Percentiles rank a stretch among this genome's conserved stretches.
Conservation (phyloP, 2,888 invertebrate genomes). For the Ectobius pallidus region DNA sequence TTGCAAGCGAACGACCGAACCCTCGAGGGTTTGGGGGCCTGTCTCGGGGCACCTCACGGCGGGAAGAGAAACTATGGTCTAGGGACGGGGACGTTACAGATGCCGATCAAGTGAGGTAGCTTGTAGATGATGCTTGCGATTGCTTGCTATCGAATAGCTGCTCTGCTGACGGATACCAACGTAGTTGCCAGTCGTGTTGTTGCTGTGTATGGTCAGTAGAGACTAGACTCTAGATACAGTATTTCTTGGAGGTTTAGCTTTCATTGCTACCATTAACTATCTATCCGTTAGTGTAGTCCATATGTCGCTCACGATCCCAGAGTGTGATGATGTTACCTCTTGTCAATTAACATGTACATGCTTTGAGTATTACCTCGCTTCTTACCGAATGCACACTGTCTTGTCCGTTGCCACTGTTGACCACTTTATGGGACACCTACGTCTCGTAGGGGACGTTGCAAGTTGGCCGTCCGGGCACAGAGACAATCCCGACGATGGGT, state of each 20-base stretch:
- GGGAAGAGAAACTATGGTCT: conserved; percentile 45
- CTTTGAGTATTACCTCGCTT: conserved; percentile 43
- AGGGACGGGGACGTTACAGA: conserved; percentile 41
- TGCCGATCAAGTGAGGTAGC: conserved; percentile 44
- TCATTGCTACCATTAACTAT: conserved; percentile 40
- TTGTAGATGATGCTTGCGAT: conserved; percentile 45
- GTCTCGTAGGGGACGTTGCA: conserved; percentile 38
- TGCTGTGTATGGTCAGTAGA: conserved; percentile 43
- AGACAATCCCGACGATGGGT: conserved; percentile 26
- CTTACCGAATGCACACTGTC: conserved; percentile 43
- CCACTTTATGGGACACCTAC: conserved; percentile 46
- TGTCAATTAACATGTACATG: conserved; percentile 43
- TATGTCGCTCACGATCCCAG: conserved; percentile 43
- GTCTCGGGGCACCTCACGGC: conserved; percentile 35
- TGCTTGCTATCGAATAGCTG: conserved; percentile 43
- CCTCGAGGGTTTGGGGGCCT: conserved; percentile 43
- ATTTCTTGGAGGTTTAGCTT: conserved; percentile 43
- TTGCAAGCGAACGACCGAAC: conserved; percentile 43
- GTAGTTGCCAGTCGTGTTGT: conserved; percentile 44
- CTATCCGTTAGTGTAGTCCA: conserved; percentile 34
- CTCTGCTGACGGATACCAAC: conserved; percentile 42
- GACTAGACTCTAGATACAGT: conserved; percentile 41
- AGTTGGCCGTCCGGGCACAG: conserved; percentile 22
- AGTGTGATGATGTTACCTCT: conserved; percentile 42
- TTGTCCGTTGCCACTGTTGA: conserved; percentile 43